These are phyloP conservation scores for Theonella swinhoei DNA, from an alignment of 37 sponge, comb jelly and placozoan genomes.

Conservation along the genomic window DNA sequence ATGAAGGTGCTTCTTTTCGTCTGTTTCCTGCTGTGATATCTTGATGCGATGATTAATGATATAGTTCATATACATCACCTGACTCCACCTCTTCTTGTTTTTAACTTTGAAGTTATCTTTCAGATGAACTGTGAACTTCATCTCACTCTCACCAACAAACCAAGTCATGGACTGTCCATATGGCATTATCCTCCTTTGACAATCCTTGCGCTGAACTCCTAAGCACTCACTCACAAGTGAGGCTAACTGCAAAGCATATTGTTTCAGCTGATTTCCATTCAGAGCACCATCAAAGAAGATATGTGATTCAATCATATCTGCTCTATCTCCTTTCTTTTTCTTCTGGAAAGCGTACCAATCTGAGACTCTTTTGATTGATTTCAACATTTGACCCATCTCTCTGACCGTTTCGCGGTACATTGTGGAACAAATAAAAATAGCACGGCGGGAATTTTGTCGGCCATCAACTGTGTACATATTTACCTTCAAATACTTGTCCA, in stretches of 20 bases:
- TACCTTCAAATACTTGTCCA: not conserved
- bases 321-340: constrained; percentile 1
- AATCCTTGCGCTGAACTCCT: constrained; percentile 16
- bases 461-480: not conserved
- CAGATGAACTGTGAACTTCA: constrained; percentile 73
- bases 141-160: constrained; percentile 8
- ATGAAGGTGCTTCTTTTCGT: not conserved
- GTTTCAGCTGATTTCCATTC: constrained; percentile 50
- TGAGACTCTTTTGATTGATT: constrained; percentile 66
- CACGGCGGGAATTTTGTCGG: not conserved
- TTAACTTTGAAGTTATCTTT: constrained; percentile 74
- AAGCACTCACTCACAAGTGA: constrained; percentile 68
- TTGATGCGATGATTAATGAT: constrained; percentile 57
- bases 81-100: constrained; percentile 89
- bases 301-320: constrained; percentile 68
- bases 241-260: constrained; percentile 73
- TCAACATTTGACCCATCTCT: constrained; percentile 81
- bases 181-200: constrained; percentile 57
- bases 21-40: not conserved
- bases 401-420: constrained; percentile 78
- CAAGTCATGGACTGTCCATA: constrained; percentile 81
- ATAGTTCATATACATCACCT: constrained; percentile 95
- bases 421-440: constrained; percentile 84
- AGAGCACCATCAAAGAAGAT: constrained; percentile 84
- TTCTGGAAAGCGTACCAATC: not conserved